A percentile compares a stretch with the other conserved stretches of the same genome.
Evolutionary conservation across 1,140 invertebrate species (phyloP).

Genomic region (Ridgeia piscesae): DNA sequence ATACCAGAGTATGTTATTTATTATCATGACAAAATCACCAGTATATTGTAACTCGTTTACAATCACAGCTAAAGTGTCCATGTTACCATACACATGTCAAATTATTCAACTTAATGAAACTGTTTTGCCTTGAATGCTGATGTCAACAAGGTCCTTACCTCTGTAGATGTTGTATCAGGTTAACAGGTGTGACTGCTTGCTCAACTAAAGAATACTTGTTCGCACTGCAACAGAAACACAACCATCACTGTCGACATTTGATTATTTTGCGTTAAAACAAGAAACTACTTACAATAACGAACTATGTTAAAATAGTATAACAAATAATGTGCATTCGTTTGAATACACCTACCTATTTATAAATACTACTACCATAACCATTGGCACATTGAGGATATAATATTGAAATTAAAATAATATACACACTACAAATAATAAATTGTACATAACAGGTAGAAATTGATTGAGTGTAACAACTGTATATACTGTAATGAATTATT

Average conservation of each 20-base stretch:
- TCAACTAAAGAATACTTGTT: slow-evolving; percentile 83
- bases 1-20: not conserved
- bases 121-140: not conserved
- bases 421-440: not conserved
- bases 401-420: not conserved
- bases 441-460: not conserved
- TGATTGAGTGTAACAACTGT: not conserved
- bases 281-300: not conserved
- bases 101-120: not conserved
- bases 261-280: not conserved
- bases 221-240: slow-evolving; percentile 61
- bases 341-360: not conserved
- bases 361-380: not conserved
- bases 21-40: not conserved
- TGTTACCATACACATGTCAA: not conserved
- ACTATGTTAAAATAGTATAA: not conserved
- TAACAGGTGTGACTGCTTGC: slow-evolving; percentile 83
- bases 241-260: not conserved
- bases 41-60: not conserved
- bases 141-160: slow-evolving; percentile 33
- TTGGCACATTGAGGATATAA: not conserved
- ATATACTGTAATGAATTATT: not conserved
- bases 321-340: not conserved
- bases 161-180: slow-evolving; percentile 65
- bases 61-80: not conserved